Evolutionary conservation across 2,888 invertebrate species (phyloP).

Genomic region (Lasioglossum leucozonium): DNA sequence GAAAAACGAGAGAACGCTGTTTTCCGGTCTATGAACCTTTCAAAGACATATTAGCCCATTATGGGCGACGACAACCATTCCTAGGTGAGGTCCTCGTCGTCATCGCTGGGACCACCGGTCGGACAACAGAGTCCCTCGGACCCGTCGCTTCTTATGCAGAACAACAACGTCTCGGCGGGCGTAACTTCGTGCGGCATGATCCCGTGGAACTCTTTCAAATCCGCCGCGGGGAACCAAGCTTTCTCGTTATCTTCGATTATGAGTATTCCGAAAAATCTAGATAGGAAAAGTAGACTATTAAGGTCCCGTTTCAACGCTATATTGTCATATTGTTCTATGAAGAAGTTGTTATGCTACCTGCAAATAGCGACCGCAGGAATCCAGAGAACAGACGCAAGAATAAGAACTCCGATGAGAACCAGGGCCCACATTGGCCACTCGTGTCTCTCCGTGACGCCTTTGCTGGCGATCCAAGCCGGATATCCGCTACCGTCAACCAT

Average conservation of each 20-base stretch:
- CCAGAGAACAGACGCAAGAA: slow-evolving; percentile 94
- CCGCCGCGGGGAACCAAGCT: slow-evolving; percentile 96
- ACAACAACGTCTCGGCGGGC: slow-evolving; percentile 90
- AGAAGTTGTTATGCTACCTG: slow-evolving; percentile 86
- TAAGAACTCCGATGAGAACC: slow-evolving; percentile 89
- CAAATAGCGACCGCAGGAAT: slow-evolving; percentile 93
- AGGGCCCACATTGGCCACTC: slow-evolving; percentile 96
- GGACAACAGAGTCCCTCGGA: slow-evolving; percentile 93
- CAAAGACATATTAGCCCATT: slow-evolving; percentile 54
- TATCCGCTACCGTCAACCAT: slow-evolving; percentile 93
- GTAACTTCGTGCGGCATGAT: slow-evolving; percentile 94
- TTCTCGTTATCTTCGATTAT: slow-evolving; percentile 95
- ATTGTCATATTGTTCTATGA: too few species aligned
- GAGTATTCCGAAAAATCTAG: slow-evolving; percentile 91
- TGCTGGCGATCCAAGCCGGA: slow-evolving; percentile 92
- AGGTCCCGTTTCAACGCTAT: not conserved
- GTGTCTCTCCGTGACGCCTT: slow-evolving; percentile 90
- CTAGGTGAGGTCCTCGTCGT: slow-evolving; percentile 84
- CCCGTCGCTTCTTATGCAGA: slow-evolving; percentile 94
- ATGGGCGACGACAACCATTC: slow-evolving; percentile 59
- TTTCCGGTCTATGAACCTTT: slow-evolving; percentile 57
- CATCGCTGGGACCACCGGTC: slow-evolving; percentile 87
- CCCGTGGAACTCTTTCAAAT: slow-evolving; percentile 94
- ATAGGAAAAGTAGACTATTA: not conserved
- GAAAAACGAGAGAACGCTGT: slow-evolving; percentile 32